Percentiles rank a stretch among this genome's conserved stretches.
These are phyloP conservation scores for Falcaria lacertinaria DNA, from an alignment of 2,888 invertebrate species.

Conservation along the genomic window DNA sequence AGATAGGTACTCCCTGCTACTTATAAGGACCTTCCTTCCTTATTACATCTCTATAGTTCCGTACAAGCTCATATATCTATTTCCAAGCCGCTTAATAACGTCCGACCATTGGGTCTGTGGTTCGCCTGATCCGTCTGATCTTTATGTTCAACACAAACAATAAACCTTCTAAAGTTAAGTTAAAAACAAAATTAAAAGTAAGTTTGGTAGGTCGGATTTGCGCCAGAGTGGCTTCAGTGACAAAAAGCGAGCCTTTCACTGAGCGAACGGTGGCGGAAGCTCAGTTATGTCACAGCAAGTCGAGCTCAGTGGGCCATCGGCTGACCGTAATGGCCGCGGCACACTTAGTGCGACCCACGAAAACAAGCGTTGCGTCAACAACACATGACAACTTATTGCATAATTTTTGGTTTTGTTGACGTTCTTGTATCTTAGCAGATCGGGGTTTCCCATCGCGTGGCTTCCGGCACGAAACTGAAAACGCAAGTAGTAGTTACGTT, in stretches of 20 bases:
- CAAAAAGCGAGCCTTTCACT: constrained; percentile 55
- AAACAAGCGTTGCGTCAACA: constrained; percentile 72
- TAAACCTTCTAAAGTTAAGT: neutral
- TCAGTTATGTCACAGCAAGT: constrained; percentile 59
- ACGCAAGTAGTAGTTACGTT: neutral
- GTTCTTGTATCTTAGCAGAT: constrained; percentile 24
- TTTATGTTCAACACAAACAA: no score
- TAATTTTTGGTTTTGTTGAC: constrained; percentile 50
- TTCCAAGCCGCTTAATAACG: no score
- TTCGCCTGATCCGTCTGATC: no score
- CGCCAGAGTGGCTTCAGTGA: constrained; percentile 16
- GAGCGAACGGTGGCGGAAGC: constrained; percentile 63
- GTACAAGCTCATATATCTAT: no score
- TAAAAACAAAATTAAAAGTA: neutral
- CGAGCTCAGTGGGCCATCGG: constrained; percentile 63
- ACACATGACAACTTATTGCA: constrained; percentile 63
- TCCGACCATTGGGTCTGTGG: no score
- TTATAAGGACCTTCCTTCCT: no score
- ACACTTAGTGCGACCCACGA: constrained; percentile 74
- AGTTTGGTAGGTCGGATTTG: neutral
- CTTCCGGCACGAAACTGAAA: constrained; percentile 10
- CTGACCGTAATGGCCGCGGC: constrained; percentile 71
- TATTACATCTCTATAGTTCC: no score
- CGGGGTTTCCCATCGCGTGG: constrained; percentile 25
- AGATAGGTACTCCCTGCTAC: no score